Evolutionary conservation across 1,140 invertebrate species (phyloP), one percentile per base, ranked within the genome.

Genomic region (Brachionus manjavacas): DNA sequence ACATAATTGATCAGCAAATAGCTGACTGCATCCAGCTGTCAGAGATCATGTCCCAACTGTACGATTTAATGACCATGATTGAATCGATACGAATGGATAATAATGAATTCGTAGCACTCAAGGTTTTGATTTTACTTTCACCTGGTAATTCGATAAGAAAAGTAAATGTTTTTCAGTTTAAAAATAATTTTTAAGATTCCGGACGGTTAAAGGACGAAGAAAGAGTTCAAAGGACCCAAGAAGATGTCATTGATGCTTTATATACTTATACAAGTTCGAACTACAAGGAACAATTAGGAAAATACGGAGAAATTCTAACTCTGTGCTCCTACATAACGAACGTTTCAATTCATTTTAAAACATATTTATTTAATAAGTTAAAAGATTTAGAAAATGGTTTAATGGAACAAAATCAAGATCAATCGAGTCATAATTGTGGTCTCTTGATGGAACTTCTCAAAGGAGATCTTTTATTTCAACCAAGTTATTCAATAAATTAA

Each of bases 21-120:
- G 93, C 92, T 0, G 88, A 93, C 3, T 81, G 16, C 16, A 23
- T 81, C 0, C 79, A 81, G n/a, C 25, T 81, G 25, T 11, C 87
- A 76, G 87, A 87, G 14, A 88, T 89, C 28, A 86, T 89, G 64
- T 86, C 83, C 43, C 78, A 72, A 52, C 20, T 85, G 83, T 93
- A 94, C 46, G 95, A 95, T 87, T 96, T 98, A 85, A 94, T 96
- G 88, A 91, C 95, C 70, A 96, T 98, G 94, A 91, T 98, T 79
- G 95, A 95, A 88, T 94, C 98, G 86, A 96, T 96, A 46, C 92
- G 94, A 86, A 94, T 98, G n/a, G 96, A 98, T 89, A 93, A 95
- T 87, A 96, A 96, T 88, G 96, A 99, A 91, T 98, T 97, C 89
- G 95, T 97, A 85, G 95, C 95, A 79, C 93, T 99, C 91, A 98